Evolutionary conservation across 2,113 vertebrate species (phyloP), one percentile per base, ranked within the genome.

Genomic region (Riparia riparia): DNA sequence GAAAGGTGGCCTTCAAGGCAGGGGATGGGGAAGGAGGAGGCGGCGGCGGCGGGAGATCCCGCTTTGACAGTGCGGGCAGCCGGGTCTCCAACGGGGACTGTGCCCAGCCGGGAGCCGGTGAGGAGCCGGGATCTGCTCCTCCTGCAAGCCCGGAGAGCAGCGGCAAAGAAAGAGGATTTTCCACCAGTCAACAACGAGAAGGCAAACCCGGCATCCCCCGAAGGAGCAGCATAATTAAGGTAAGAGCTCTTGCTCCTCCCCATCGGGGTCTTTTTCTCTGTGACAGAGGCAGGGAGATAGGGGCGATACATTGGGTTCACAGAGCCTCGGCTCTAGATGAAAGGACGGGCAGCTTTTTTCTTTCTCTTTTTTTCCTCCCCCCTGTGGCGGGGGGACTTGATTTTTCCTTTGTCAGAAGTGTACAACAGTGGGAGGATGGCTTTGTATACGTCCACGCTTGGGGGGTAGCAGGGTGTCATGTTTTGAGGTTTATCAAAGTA

Each of bases 151-250:
- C 98, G 17, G 96, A 93, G 90, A 77, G 82, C 8, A 94, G 96
- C 88, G 49, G 93, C 74, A 93, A 88, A 16, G 98, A 98, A 42
- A 97, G 96, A 77, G 98, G 94, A 69, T 95, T 91, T 89, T 85
- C 86, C 89, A 14, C 29, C 44, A 28, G 89, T 37, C 96, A 64
- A 15, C 96, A 93, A 45, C 79, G 95, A 86, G 99, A 99, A 26
- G 96, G 92, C 97, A 99, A 98, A 82, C 68, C 98, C 28, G 98
- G 99, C 84, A 98, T 99, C 93, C 99, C 99, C 76, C 98, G 98
- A 88, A 98, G 99, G 97, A 99, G 99, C 98, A 99, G 99, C 97
- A 99, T 99, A 95, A 99, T 99, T 95, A 99, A 99, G 99, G 99
- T 99, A 98, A 98, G 96, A 66, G 42, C 87, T 19, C 53, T 77